Base-by-base conservation (phyloP, 2,797 vertebrate genomes). In the Acipenser oxyrinchus region DNA sequence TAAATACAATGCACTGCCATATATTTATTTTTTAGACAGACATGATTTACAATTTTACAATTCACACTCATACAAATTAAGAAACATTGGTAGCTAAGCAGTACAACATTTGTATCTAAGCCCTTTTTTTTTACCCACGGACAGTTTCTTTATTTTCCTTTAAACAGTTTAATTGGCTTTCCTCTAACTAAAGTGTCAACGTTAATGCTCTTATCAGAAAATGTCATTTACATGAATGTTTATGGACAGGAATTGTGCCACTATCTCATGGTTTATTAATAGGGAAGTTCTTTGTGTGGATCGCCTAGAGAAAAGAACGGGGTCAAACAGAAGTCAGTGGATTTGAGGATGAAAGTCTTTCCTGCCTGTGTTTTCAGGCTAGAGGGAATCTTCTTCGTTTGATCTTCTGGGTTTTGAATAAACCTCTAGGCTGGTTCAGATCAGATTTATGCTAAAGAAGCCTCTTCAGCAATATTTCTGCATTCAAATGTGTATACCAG, bases 261-360 rank as follows among this genome's bases (percentile, higher is more conserved):
- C 60, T 64, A 69, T 66, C 51, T 70, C 75, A 62, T 57, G 69
- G 66, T 67, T 72, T 70, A 74, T 74, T 73, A 78, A 68, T 73
- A 74, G 67, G 61, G 37, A 7, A 64, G 63, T n/a, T 11, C 72
- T 82, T 77, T 81, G 73, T 82, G 77, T 78, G 60, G 64, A 68
- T 68, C 67, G 71, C 63, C 70, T 18, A 70, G 65, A 68, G 55
- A 84, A 69, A 83, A 81, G 73, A 77, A 78, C 0, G 60, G 78
- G 85, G 84, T 86, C 72, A 75, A 74, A 65, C 76, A 69, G 74
- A 83, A 85, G 86, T 89, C 83, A 84, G 72, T 73, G 76, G 80
- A 80, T 84, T 77, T 75, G 76, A 75, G 74, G 81, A 87, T 88
- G 83, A 89, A 89, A 87, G 85, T 70, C 13, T 74, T 72, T 77